Conservation (phyloP, 2,888 invertebrate species). For the Lissonota sp. region DNA sequence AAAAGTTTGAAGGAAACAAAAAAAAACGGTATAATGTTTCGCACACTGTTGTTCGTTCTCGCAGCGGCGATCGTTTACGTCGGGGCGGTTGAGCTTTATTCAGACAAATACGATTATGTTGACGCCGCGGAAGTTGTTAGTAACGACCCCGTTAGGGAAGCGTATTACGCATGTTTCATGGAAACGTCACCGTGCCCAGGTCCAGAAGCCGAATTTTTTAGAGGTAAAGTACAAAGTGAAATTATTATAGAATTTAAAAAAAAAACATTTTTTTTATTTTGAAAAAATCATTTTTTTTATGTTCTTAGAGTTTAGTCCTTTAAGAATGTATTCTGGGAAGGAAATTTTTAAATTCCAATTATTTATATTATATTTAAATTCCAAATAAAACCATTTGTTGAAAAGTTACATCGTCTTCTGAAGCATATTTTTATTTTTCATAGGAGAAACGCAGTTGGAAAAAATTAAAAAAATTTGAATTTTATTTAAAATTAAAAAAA, state of each 20-base stretch:
- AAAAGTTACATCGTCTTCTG: too few relatives aligned
- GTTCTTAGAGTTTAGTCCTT: too few relatives aligned
- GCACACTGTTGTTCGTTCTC: constrained; percentile 32
- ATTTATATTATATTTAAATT: too few relatives aligned
- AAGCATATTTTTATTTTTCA: too few relatives aligned
- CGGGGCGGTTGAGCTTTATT: constrained; percentile 69
- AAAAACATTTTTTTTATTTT: background rate
- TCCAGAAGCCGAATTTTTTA: constrained; percentile 73
- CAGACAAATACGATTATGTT: constrained; percentile 76
- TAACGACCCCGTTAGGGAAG: constrained; percentile 73
- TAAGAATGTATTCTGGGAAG: too few relatives aligned
- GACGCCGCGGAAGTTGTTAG: constrained; percentile 74
- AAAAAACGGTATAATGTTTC: constrained; percentile 56
- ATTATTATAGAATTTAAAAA: background rate
- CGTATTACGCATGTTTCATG: constrained; percentile 77
- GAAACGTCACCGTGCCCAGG: constrained; percentile 73
- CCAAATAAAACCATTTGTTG: too few relatives aligned
- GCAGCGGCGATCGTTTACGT: constrained; percentile 49
- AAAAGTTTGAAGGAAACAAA: background rate
- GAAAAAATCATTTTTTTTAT: too few relatives aligned
- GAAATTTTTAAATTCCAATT: too few relatives aligned
- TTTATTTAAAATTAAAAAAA: background rate
- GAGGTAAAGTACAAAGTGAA: constrained; percentile 70
- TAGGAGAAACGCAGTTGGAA: too few relatives aligned
- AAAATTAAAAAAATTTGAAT: too few relatives aligned